Evolutionary conservation across 1,140 invertebrate species (phyloP).

Genomic region (Halotydeus destructor): DNA sequence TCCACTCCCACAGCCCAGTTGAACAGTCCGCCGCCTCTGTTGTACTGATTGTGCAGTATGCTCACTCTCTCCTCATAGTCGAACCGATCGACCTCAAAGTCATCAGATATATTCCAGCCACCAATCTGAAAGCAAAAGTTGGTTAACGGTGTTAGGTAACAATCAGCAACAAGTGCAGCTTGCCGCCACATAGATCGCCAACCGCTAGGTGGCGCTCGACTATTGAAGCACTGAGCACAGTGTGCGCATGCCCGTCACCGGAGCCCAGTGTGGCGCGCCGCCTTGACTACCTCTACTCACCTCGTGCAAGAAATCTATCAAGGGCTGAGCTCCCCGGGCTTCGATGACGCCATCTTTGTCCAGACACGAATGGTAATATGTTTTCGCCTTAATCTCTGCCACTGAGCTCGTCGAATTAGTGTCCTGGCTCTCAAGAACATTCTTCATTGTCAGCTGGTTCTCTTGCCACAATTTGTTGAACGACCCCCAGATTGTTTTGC

Average conservation of each 20-base stretch:
- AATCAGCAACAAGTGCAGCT: no score
- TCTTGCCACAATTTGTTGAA: slow-evolving; percentile 78
- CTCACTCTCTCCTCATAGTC: slow-evolving; percentile 52
- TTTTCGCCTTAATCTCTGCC: slow-evolving; percentile 66
- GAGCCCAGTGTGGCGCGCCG: neutral
- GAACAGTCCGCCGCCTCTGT: slow-evolving; percentile 68
- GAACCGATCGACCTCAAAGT: slow-evolving; percentile 37
- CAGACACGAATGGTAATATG: slow-evolving; percentile 80
- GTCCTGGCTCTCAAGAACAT: slow-evolving; percentile 39
- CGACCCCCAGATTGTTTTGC: slow-evolving; percentile 83
- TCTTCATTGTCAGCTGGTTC: slow-evolving; percentile 77
- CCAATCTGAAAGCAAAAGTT: slow-evolving; percentile 18
- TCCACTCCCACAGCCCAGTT: slow-evolving; percentile 77
- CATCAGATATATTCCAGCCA: slow-evolving; percentile 20
- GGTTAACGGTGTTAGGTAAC: no score
- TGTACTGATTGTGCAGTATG: slow-evolving; percentile 59
- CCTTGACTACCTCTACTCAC: slow-evolving; percentile 16
- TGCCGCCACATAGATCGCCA: no score
- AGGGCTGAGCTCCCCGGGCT: slow-evolving; percentile 49
- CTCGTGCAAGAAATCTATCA: slow-evolving; percentile 46
- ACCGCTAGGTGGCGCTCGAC: no score
- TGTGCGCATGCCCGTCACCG: no score
- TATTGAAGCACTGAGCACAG: no score
- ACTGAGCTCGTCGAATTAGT: slow-evolving; percentile 32
- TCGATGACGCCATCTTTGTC: slow-evolving; percentile 80